Evolutionary conservation across 53 echinoderm and acorn worm genomes (phyloP).

Genomic region (Henricia sp.): DNA sequence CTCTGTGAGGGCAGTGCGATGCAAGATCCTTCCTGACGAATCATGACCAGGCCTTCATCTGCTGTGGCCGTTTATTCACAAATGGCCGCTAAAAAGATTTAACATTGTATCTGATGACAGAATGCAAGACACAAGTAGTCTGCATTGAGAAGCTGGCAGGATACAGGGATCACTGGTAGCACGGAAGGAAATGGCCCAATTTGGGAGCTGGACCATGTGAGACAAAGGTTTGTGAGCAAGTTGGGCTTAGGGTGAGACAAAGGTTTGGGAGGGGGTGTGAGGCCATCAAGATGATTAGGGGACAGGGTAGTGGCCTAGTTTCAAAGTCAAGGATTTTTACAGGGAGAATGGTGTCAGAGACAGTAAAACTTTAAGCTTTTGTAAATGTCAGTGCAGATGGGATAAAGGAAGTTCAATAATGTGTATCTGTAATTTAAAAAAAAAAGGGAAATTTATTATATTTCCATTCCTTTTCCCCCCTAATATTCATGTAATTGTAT

Average conservation of each 20-base stretch:
- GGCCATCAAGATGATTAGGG: background rate
- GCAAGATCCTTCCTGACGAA: background rate
- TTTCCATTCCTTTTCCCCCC: too few species aligned
- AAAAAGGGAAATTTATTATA: too few species aligned
- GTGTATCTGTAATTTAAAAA: too few species aligned
- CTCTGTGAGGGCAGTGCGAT: background rate
- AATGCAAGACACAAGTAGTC: background rate
- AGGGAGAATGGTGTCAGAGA: too few species aligned
- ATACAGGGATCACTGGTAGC: constrained; percentile 1
- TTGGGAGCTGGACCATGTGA: background rate
- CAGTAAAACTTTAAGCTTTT: background rate
- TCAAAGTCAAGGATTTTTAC: too few species aligned
- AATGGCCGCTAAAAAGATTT: constrained; percentile 31
- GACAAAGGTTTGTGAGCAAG: constrained; percentile 11
- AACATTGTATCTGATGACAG: constrained; percentile 6
- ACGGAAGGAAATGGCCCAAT: constrained; percentile 9
- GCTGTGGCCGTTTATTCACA: constrained; percentile 17
- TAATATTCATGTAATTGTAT: too few species aligned
- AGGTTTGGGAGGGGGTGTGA: background rate
- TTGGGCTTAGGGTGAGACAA: background rate
- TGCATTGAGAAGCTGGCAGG: background rate
- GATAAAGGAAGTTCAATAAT: too few species aligned
- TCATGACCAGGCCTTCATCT: constrained; percentile 37
- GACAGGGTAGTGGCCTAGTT: too few species aligned
- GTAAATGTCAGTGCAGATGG: too few species aligned